phyloP scores from a whole-genome alignment of 2,113 vertebrate species.

The Paedocypris sp. region DNA sequence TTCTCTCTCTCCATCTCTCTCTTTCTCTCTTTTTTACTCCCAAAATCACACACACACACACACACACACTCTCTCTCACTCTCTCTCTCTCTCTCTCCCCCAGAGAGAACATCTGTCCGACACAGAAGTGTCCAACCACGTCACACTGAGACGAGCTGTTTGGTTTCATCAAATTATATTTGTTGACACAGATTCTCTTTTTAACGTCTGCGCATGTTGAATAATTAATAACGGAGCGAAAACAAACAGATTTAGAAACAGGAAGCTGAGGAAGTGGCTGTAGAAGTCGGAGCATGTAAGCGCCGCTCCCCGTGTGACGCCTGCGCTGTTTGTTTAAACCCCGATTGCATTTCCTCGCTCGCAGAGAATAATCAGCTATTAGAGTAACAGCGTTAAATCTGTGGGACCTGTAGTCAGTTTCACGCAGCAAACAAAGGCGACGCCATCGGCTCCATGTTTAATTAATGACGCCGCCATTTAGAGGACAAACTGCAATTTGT shows the following conservation, averaged over 20 bases:
- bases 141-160: not conserved
- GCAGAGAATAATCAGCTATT: not conserved
- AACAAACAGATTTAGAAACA: not conserved
- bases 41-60: too few relatives aligned
- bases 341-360: too few relatives aligned
- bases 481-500: slow-evolving; percentile 1
- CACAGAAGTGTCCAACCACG: not conserved
- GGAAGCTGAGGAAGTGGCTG: not conserved
- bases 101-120: slow-evolving; percentile 56
- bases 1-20: too few relatives aligned
- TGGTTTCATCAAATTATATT: not conserved
- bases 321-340: not conserved
- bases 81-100: slow-evolving; percentile 21
- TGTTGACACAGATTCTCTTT: not conserved
- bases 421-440: not conserved
- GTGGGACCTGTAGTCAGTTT: not conserved
- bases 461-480: slow-evolving; percentile 14
- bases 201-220: not conserved
- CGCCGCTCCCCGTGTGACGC: not conserved
- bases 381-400: not conserved
- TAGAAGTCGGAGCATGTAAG: too few relatives aligned
- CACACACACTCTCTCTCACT: slow-evolving; percentile 27
- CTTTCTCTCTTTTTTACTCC: too few relatives aligned
- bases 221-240: not conserved
- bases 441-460: not conserved